A percentile compares a stretch with the other conserved stretches of the same genome.
phyloP scores from a whole-genome alignment of 92 coral and sea anemone genomes.

The Bergia sp. region DNA sequence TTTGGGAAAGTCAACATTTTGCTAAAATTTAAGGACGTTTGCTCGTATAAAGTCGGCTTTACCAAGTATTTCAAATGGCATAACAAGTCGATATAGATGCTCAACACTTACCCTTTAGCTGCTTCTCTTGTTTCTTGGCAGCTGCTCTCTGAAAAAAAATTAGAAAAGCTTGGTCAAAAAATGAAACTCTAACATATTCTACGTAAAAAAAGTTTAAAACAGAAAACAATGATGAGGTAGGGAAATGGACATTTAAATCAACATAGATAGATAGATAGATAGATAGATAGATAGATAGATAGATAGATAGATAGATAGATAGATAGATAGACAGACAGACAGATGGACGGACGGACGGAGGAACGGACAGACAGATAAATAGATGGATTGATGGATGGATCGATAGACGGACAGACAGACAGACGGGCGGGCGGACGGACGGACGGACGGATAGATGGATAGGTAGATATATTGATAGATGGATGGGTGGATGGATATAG shows the following conservation, averaged over 20 bases:
- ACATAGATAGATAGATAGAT: neutral
- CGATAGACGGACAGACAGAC: no score
- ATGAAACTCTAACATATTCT: neutral
- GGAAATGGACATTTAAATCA: no score
- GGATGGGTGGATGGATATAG: no score
- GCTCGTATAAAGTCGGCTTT: no score
- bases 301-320: neutral
- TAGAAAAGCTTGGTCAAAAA: neutral
- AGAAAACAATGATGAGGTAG: neutral
- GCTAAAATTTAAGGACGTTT: no score
- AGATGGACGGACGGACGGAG: neutral
- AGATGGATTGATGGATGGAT: no score
- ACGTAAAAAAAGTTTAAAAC: neutral
- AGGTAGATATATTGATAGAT: neutral
- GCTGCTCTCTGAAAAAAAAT: slow-evolving; percentile 81
- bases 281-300: neutral
- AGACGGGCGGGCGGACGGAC: no score
- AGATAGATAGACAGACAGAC: neutral
- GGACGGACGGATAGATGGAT: neutral
- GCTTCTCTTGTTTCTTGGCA: slow-evolving; percentile 93
- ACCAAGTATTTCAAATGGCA: neutral
- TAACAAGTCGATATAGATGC: neutral
- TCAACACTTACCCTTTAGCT: slow-evolving; percentile 76
- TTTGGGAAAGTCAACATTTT: no score
- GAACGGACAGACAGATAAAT: neutral